These are phyloP conservation scores for Cenopis cana DNA, from an alignment of 2,888 invertebrate species.

Conservation along the genomic window DNA sequence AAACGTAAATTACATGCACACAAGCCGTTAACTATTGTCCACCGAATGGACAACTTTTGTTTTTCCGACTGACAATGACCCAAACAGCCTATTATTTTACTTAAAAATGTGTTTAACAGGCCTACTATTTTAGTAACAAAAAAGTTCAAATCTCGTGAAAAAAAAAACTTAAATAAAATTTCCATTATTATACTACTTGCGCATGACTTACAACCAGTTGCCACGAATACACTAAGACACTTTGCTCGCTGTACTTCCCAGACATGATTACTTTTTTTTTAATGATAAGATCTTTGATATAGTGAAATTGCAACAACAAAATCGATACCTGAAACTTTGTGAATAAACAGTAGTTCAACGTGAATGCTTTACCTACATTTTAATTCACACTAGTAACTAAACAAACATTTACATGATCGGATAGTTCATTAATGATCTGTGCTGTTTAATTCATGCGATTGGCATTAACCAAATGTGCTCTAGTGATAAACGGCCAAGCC, in stretches of 20 bases:
- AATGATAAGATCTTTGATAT: neutral
- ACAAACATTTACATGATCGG: slow-evolving; percentile 16
- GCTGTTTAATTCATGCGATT: slow-evolving; percentile 23
- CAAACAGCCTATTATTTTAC: too few species aligned
- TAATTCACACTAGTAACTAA: neutral
- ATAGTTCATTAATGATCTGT: slow-evolving; percentile 35
- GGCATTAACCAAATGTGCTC: slow-evolving; percentile 29
- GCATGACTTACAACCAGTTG: too few species aligned
- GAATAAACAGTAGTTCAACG: neutral
- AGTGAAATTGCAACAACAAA: neutral
- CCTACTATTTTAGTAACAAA: too few species aligned
- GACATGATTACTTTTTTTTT: neutral
- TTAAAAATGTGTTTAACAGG: too few species aligned
- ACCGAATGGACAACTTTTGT: too few species aligned
- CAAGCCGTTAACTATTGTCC: too few species aligned
- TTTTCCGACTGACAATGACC: too few species aligned
- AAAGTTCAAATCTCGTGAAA: too few species aligned
- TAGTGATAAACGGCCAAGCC: slow-evolving; percentile 21
- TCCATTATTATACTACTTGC: too few species aligned
- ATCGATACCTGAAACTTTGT: neutral
- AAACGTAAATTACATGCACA: too few species aligned
- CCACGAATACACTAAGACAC: neutral
- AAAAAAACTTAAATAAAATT: too few species aligned
- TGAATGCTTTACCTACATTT: neutral
- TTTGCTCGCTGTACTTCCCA: neutral